These are phyloP conservation scores for Galaxea fascicularis DNA, from an alignment of 92 coral and sea anemone species.

Conservation along the genomic window DNA sequence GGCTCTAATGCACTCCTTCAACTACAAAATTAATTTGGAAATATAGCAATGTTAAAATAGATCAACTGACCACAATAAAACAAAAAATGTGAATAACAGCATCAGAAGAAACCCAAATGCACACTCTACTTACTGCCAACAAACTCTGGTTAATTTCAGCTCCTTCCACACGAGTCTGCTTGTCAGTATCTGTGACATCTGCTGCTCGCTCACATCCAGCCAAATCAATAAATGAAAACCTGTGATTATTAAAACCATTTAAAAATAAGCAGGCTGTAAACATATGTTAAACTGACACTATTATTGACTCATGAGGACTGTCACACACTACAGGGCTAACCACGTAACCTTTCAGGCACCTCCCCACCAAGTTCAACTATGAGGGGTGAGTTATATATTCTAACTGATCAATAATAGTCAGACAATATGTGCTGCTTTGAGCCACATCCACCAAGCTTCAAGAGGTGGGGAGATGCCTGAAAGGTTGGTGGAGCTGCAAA, in stretches of 20 bases:
- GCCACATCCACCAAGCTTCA: no score
- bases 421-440: no score
- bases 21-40: constrained; percentile 48
- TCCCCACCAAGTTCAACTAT: no score
- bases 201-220: constrained; percentile 94
- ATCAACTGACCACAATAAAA: not conserved
- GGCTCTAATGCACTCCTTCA: constrained; percentile 88
- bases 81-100: not conserved
- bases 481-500: no score
- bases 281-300: no score
- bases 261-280: not conserved
- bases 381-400: no score
- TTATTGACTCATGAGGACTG: no score
- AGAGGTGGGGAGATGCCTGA: no score
- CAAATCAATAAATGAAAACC: constrained; percentile 88
- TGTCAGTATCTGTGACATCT: constrained; percentile 90
- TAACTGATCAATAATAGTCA: no score
- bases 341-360: no score
- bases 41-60: not conserved
- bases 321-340: no score
- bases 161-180: constrained; percentile 90
- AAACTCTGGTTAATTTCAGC: constrained; percentile 94
- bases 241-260: not conserved
- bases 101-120: not conserved
- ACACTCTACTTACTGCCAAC: constrained; percentile 76